Conservation (phyloP, 2,113 vertebrate species). For the Heptranchias perlo region DNA sequence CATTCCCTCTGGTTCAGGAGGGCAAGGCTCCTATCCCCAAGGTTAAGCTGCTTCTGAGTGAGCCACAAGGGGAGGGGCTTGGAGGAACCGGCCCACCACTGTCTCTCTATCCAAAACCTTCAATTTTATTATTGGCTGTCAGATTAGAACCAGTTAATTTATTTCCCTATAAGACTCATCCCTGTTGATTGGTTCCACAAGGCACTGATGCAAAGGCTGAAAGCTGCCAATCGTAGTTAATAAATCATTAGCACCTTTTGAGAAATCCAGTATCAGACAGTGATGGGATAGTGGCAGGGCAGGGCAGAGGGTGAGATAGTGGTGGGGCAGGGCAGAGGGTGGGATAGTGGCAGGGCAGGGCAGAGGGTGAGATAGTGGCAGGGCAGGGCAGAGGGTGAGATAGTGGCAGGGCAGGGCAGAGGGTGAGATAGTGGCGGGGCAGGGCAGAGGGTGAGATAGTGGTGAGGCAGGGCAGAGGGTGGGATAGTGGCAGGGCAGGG, state of each 20-base stretch:
- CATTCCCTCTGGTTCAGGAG: neutral
- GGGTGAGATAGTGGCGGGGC: neutral
- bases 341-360: too few relatives aligned
- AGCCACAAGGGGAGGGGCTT: neutral
- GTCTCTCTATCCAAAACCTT: neutral
- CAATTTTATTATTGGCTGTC: neutral
- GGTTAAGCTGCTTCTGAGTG: neutral
- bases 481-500: too few relatives aligned
- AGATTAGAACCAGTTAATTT: neutral
- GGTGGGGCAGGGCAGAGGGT: too few relatives aligned
- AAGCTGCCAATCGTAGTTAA: neutral
- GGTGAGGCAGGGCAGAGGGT: neutral
- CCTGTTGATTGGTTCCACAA: neutral
- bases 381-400: neutral
- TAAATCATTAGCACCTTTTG: neutral
- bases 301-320: too few relatives aligned
- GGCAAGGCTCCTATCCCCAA: neutral
- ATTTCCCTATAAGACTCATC: too few relatives aligned
- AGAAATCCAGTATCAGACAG: neutral
- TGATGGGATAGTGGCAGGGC: too few relatives aligned
- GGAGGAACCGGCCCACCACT: neutral
- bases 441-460: too few relatives aligned
- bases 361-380: neutral
- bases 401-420: neutral
- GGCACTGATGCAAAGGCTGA: neutral